Base-by-base conservation (phyloP, 2,888 invertebrate genomes). In the Callyntrura guangdongensis region DNA sequence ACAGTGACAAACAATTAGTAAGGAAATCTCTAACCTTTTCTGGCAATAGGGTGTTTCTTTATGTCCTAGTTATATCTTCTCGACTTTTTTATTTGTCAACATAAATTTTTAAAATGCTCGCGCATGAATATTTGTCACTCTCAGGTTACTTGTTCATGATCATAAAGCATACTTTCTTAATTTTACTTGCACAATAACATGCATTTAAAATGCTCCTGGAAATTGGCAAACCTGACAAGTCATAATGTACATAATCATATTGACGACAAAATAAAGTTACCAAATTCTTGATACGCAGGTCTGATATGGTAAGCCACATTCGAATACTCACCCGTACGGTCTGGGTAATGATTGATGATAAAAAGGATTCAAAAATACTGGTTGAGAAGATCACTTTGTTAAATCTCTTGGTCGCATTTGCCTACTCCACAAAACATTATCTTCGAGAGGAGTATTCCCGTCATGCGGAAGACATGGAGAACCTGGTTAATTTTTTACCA, bases 71-170 rank as follows among this genome's bases (percentile, higher is more conserved):
- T n/a, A 67, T 17, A 17, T 20, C 67, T 36, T 36, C 67, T 67
- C 12, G 27, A 72, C 5, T 25, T 6, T 61, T 84, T 53, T 49
- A 92, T 92, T 20, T 93, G 89, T 61, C n/a, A n/a, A n/a, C n/a
- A n/a, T n/a, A n/a, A n/a, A n/a, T n/a, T n/a, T n/a, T n/a, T n/a
- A n/a, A n/a, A n/a, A n/a, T n/a, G n/a, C n/a, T n/a, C n/a, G n/a
- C n/a, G n/a, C 92, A 92, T 92, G 93, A 93, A 89, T 92, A 92
- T 17, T 74, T n/a, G n/a, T n/a, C n/a, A n/a, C n/a, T n/a, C n/a
- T n/a, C n/a, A n/a, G n/a, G n/a, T n/a, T n/a, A n/a, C n/a, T n/a
- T n/a, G n/a, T n/a, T n/a, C n/a, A n/a, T n/a, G n/a, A n/a, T n/a
- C n/a, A n/a, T n/a, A n/a, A n/a, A n/a, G n/a, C n/a, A n/a, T n/a